A percentile compares a stretch with the other conserved stretches of the same genome.
These are phyloP conservation scores for Cryptus armator DNA, from an alignment of 2,888 invertebrate species.

Conservation along the genomic window DNA sequence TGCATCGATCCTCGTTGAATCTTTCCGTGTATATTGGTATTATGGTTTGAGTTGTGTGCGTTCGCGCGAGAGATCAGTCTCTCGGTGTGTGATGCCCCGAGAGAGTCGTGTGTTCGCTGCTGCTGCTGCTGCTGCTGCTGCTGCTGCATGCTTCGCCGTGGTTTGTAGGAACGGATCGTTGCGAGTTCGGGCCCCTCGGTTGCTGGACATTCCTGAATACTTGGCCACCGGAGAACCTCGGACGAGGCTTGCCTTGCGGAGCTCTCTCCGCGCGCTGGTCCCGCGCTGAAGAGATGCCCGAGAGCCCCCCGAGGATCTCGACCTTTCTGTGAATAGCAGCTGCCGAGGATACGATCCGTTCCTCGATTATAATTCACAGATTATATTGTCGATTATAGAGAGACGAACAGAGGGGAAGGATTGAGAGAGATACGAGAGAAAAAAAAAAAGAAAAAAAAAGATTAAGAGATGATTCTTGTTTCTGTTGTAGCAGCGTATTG, in stretches of 20 bases:
- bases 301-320: conserved; percentile 63
- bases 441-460: background rate
- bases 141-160: conserved; percentile 38
- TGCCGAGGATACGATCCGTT: conserved; percentile 53
- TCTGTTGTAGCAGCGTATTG: background rate
- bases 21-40: conserved; percentile 18
- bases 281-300: background rate
- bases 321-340: conserved; percentile 69
- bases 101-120: conserved; percentile 11
- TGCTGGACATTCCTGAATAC: conserved; percentile 70
- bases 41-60: conserved; percentile 15
- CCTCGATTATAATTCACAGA: conserved; percentile 59
- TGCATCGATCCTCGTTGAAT: conserved; percentile 12
- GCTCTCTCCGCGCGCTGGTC: conserved; percentile 7
- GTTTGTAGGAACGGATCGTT: conserved; percentile 64
- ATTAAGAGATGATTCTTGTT: conserved; percentile 9
- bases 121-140: conserved; percentile 37
- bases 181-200: conserved; percentile 68
- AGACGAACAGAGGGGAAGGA: conserved; percentile 3
- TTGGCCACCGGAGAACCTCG: conserved; percentile 63
- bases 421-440: background rate
- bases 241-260: background rate
- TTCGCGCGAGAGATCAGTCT: conserved; percentile 9
- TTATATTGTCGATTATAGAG: conserved; percentile 59
- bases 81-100: conserved; percentile 5